Percentiles rank a stretch among this genome's conserved stretches.
Conservation (phyloP, 2,888 invertebrate genomes). For the Heliconius cydno region DNA sequence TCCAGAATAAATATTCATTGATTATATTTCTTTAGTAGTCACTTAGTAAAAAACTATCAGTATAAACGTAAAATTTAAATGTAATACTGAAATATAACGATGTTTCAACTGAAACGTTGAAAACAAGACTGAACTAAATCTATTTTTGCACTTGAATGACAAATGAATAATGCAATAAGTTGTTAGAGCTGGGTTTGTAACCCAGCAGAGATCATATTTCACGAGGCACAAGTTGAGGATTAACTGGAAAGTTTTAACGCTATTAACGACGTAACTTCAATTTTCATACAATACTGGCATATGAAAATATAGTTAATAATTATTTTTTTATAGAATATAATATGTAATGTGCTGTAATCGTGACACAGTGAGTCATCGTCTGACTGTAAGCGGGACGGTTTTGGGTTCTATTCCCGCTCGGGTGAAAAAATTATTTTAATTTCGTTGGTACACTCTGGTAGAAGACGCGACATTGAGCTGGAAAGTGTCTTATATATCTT, state of each 20-base stretch:
- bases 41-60: too few relatives aligned
- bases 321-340: neutral
- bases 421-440: too few relatives aligned
- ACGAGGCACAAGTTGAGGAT: too few relatives aligned
- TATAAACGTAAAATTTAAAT: neutral
- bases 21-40: too few relatives aligned
- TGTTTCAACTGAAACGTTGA: neutral
- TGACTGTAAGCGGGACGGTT: too few relatives aligned
- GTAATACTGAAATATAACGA: neutral
- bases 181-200: neutral
- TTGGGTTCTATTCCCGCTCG: too few relatives aligned
- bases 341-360: neutral
- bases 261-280: neutral
- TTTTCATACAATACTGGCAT: neutral
- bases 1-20: too few relatives aligned
- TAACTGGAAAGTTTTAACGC: too few relatives aligned
- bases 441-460: too few relatives aligned
- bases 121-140: neutral
- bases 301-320: neutral
- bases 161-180: slow-evolving; percentile 5
- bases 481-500: too few relatives aligned
- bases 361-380: too few relatives aligned
- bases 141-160: neutral
- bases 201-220: neutral
- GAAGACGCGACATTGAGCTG: too few relatives aligned